Conservation (phyloP, 2,888 invertebrate genomes). For the Apotomis capreana region DNA sequence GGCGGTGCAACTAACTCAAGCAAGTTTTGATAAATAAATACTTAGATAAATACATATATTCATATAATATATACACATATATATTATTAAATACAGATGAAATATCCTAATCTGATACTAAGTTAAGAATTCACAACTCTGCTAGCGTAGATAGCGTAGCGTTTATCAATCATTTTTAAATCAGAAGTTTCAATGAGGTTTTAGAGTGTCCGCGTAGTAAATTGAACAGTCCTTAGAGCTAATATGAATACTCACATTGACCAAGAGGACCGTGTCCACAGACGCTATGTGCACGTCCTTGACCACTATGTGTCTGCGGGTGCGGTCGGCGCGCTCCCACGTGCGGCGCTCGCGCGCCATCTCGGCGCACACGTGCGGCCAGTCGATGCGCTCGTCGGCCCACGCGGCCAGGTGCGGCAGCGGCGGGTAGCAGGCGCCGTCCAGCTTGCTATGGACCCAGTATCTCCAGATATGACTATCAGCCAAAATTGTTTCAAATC, state of each 20-base stretch:
- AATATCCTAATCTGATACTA: too few species aligned
- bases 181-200: too few species aligned
- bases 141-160: too few species aligned
- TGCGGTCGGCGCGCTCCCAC: constrained; percentile 79
- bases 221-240: too few species aligned
- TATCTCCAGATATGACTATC: constrained; percentile 84
- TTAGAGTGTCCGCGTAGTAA: too few species aligned
- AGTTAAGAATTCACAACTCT: too few species aligned
- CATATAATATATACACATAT: too few species aligned
- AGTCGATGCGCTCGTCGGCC: constrained; percentile 74
- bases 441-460: constrained; percentile 74
- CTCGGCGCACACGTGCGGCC: constrained; percentile 84
- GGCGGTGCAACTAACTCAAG: too few species aligned
- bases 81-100: too few species aligned
- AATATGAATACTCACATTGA: constrained; percentile 73
- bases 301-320: constrained; percentile 76
- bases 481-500: constrained; percentile 81
- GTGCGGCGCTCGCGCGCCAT: constrained; percentile 82
- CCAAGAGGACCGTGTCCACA: constrained; percentile 83
- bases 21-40: too few species aligned
- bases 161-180: too few species aligned
- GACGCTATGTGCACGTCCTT: constrained; percentile 83
- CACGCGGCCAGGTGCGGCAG: constrained; percentile 66
- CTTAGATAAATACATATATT: too few species aligned
- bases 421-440: constrained; percentile 65